Evolutionary conservation across 2,113 vertebrate species (phyloP).

Genomic region (Fulica atra): DNA sequence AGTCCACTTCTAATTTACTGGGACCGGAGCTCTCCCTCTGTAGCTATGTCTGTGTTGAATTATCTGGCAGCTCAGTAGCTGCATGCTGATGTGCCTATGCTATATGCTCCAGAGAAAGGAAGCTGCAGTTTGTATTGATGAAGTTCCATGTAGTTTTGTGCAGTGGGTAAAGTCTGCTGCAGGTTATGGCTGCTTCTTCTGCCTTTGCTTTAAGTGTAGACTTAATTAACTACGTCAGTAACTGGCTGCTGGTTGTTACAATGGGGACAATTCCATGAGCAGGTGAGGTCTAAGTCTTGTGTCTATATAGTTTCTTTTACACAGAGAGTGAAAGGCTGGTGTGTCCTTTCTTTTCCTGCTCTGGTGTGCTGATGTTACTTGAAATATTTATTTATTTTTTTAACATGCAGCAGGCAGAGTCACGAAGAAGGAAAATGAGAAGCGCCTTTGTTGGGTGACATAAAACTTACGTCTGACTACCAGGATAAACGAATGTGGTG

Average conservation of each 20-base stretch:
- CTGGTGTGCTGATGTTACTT: background rate
- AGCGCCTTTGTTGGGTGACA: rapidly evolving
- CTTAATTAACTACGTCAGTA: background rate
- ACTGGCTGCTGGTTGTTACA: background rate
- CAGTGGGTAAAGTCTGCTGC: background rate
- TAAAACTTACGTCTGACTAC: background rate
- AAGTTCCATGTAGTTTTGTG: background rate
- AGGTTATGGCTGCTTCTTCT: background rate
- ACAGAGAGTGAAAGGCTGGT: background rate
- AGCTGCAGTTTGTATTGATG: background rate
- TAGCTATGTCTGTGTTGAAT: rapidly evolving
- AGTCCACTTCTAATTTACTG: rapidly evolving
- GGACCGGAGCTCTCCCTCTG: background rate
- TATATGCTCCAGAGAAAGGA: rapidly evolving
- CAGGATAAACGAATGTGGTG: background rate
- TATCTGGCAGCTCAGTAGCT: background rate
- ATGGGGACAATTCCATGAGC: background rate
- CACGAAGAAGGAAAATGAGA: background rate
- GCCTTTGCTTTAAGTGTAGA: background rate
- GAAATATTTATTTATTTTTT: background rate
- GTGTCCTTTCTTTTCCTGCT: background rate
- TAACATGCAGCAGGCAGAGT: background rate
- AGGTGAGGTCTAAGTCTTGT: background rate
- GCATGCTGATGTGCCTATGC: rapidly evolving
- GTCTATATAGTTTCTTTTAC: background rate